Evolutionary conservation across 2,888 invertebrate genomes (phyloP).

Genomic region (Syritta pipiens): DNA sequence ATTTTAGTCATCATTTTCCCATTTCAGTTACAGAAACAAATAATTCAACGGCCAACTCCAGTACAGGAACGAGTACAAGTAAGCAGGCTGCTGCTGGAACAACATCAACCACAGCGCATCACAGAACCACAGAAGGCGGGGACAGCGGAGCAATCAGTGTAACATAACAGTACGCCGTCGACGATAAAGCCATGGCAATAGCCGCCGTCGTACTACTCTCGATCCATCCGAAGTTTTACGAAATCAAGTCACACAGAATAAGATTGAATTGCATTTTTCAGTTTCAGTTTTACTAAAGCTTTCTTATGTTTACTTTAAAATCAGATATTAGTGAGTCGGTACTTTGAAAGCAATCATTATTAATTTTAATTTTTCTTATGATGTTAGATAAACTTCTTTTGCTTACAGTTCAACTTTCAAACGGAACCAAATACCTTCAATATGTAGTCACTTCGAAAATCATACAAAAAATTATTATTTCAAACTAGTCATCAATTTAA

Average conservation of each 20-base stretch:
- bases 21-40: conserved; percentile 68
- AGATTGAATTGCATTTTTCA: conserved; percentile 35
- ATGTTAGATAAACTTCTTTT: neutral
- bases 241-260: conserved; percentile 68
- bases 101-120: conserved; percentile 48
- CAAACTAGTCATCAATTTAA: conserved; percentile 12
- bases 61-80: conserved; percentile 24
- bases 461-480: neutral
- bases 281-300: conserved; percentile 17
- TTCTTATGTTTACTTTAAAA: conserved; percentile 4
- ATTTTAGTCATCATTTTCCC: conserved; percentile 74
- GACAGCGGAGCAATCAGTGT: conserved; percentile 78
- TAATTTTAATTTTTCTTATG: neutral
- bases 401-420: neutral
- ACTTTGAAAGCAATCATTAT: conserved; percentile 12
- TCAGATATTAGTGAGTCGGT: conserved; percentile 26
- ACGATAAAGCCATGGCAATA: conserved; percentile 33
- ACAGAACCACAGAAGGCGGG: conserved; percentile 61
- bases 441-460: neutral
- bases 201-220: conserved; percentile 19
- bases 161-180: conserved; percentile 74
- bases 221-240: conserved; percentile 24
- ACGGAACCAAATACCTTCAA: neutral
- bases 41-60: conserved; percentile 45
- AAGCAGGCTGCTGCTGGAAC: conserved; percentile 59